Evolutionary conservation across 2,113 vertebrate genomes (phyloP).

Genomic region (Brienomyrus brachyistius): DNA sequence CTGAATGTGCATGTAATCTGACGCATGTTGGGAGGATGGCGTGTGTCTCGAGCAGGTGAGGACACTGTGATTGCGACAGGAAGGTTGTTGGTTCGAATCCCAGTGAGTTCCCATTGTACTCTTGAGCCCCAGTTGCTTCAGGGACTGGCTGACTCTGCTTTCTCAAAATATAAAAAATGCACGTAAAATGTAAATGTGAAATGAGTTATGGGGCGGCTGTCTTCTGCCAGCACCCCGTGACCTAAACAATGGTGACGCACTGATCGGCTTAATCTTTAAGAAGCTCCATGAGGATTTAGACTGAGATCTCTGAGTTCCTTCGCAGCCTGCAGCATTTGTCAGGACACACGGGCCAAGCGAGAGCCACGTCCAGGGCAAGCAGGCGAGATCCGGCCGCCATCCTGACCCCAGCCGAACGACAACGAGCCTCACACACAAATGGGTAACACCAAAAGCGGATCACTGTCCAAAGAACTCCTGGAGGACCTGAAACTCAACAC

Average conservation of each 20-base stretch:
- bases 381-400: neutral
- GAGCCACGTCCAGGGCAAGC: neutral
- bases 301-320: slow-evolving; percentile 47
- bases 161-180: neutral
- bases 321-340: slow-evolving; percentile 34
- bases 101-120: neutral
- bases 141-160: neutral
- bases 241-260: slow-evolving; percentile 46
- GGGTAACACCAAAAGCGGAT: slow-evolving; percentile 70
- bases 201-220: neutral
- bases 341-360: neutral
- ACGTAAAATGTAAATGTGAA: neutral
- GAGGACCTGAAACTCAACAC: slow-evolving; percentile 71
- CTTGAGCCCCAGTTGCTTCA: neutral
- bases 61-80: neutral
- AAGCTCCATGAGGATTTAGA: slow-evolving; percentile 63
- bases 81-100: neutral
- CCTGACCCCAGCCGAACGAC: neutral
- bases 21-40: neutral
- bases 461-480: slow-evolving; percentile 67
- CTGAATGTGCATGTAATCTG: neutral
- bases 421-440: slow-evolving; percentile 39
- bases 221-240: slow-evolving; percentile 7
- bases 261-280: slow-evolving; percentile 62
- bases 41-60: neutral